phyloP scores from a whole-genome alignment of 1,140 invertebrate genomes.

The Drosophila asahinai region DNA sequence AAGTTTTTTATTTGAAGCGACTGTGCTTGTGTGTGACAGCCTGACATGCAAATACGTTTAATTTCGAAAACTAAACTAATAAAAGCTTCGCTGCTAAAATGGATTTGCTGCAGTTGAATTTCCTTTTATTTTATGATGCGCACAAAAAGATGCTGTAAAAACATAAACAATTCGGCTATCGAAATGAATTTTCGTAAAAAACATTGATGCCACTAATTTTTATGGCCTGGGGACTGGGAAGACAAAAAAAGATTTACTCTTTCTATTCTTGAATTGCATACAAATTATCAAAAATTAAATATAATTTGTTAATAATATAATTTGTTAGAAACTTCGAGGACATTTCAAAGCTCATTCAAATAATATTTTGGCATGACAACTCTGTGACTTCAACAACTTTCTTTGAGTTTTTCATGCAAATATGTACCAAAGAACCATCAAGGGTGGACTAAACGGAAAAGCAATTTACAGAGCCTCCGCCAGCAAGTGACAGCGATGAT shows the following conservation, averaged over 20 bases:
- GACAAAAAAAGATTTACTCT: constrained; percentile 18
- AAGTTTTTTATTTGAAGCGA: constrained; percentile 46
- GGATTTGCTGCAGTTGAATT: constrained; percentile 38
- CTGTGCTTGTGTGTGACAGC: constrained; percentile 56
- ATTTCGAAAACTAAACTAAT: constrained; percentile 83
- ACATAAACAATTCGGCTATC: constrained; percentile 53
- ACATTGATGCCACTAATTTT: constrained; percentile 44
- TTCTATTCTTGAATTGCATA: neutral
- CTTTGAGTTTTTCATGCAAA: neutral
- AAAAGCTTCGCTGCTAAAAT: constrained; percentile 54
- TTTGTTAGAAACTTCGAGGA: neutral
- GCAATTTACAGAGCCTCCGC: constrained; percentile 26
- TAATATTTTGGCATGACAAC: neutral
- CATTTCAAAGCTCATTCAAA: neutral
- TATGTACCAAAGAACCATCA: neutral
- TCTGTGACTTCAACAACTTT: neutral
- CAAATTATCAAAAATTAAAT: neutral
- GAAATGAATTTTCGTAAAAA: constrained; percentile 60
- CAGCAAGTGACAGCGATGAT: constrained; percentile 26
- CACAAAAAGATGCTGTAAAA: constrained; percentile 17
- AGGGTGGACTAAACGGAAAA: constrained; percentile 18
- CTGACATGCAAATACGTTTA: constrained; percentile 82
- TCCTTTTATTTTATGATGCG: constrained; percentile 19
- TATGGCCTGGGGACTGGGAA: neutral
- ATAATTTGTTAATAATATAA: neutral